Base-by-base conservation (phyloP, 2,888 invertebrate genomes). In the Melangyna quadrimaculata region DNA sequence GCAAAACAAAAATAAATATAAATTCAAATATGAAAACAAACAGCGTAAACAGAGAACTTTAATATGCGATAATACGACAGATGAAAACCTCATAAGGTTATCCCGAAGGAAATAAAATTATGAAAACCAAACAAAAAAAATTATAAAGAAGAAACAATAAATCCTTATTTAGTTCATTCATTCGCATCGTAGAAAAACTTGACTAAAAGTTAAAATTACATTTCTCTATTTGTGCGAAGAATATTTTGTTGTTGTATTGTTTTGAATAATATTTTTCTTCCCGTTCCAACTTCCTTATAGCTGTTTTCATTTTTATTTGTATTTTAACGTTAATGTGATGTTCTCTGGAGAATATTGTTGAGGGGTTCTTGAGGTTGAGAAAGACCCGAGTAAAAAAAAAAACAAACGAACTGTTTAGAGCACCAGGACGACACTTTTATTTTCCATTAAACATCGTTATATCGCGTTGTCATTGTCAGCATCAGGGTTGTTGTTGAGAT, bases 201-300 rank as follows among this genome's bases (percentile, higher is more conserved):
- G 73, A 70, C 73, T 35, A 86, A 86, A 86, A 86, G 77, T 86
- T 81, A 70, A 86, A 81, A 86, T 86, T 86, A 86, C 81, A 86
- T 86, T 86, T 80, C 69, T 63, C 55, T 65, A 57, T 61, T 19
- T 51, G n/a, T 24, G 24, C 48, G 2, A n/a, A 3, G 22, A 29
- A 29, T 24, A 24, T 48, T 75, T 19, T 48, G 2, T 48, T 61
- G 7, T 43, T 17, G 6, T 35, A 3, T 35, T 12, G 1, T 43
- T 59, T 55, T 57, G 40, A 35, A 37, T 78, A 55, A 70, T n/a
- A n/a, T 78, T 70, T 79, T 55, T 55, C 71, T 65, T 37, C 32
- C 43, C 51, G 19, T 27, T 7, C 55, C n/a, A 40, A 55, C 10
- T 40, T 77, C 27, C 67, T 43, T 27, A 35, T 24, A 35, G n/a